A percentile compares a stretch with the other conserved stretches of the same genome.
Evolutionary conservation across 2,797 vertebrate genomes (phyloP).

Genomic region (Macropus fuliginosus): DNA sequence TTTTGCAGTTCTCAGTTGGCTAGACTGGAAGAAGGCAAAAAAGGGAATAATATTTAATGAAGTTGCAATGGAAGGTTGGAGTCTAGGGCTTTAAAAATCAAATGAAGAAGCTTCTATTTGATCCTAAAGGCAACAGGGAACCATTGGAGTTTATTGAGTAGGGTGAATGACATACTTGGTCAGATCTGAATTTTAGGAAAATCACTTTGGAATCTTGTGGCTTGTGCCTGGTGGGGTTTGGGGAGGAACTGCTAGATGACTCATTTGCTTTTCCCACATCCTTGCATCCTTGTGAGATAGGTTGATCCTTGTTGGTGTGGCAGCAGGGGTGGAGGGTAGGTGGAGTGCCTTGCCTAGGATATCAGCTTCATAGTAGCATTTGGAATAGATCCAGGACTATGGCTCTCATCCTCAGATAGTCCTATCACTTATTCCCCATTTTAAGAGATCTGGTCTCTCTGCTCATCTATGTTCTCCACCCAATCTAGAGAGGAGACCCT

Average conservation of each 20-base stretch:
- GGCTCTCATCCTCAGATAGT: slow-evolving; percentile 71
- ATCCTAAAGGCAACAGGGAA: not conserved
- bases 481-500: slow-evolving; percentile 38
- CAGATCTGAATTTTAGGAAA: not conserved
- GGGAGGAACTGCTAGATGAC: not conserved
- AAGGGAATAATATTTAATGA: not conserved
- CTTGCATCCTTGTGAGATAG: not conserved
- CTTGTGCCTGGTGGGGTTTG: slow-evolving; percentile 14
- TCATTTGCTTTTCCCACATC: not conserved
- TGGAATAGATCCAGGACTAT: slow-evolving; percentile 73
- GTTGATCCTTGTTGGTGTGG: slow-evolving; percentile 4
- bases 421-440: slow-evolving; percentile 57
- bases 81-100: not conserved
- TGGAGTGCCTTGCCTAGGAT: slow-evolving; percentile 66
- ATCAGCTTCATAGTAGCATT: slow-evolving; percentile 62
- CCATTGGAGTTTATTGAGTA: not conserved
- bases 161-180: not conserved
- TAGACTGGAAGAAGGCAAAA: not conserved
- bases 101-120: not conserved
- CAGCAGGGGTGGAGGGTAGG: slow-evolving; percentile 63
- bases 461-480: slow-evolving; percentile 56
- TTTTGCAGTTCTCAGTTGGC: not conserved
- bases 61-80: not conserved
- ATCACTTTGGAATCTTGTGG: not conserved
- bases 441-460: slow-evolving; percentile 34